Base-by-base conservation (phyloP, 2,888 invertebrate species). In the Neria commutata region DNA sequence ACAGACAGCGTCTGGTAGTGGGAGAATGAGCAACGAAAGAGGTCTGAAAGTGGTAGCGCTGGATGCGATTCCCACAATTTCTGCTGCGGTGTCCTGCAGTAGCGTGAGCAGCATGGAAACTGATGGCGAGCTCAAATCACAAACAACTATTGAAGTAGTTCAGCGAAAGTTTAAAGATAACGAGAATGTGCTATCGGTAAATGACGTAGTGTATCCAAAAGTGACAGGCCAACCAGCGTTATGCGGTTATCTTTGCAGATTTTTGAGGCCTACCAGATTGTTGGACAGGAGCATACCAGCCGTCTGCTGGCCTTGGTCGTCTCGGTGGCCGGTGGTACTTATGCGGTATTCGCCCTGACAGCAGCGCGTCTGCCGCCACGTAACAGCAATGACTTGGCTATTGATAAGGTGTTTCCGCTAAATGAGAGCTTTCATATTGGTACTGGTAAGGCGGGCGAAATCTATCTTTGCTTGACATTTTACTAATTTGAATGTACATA, bases 341-440 rank as follows among this genome's bases (percentile, higher is more conserved):
- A 75, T 58, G 82, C 80, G 3, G 67, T 82, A 29, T 74, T 82
- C 14, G 75, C 81, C n/a, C 74, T 82, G 53, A 70, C 70, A 16
- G 64, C 75, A 2, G 62, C 72, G 3, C 75, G 79, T 40, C 69
- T 74, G 70, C 89, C 89, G 68, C 89, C 91, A 19, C 87, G 86
- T 76, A 87, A 88, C 56, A 88, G 89, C 74, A 89, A 88, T 53
- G 93, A 94, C 82, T 84, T 94, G 67, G 88, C 89, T 14, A 87
- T 94, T 71, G 92, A 93, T 82, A 88, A 88, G 79, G 89, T 91
- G 53, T 86, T 94, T 72, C 91, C 94, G 24, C 87, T 94, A 57
- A 90, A 93, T 83, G 87, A 87, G 70, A 87, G 87, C 72, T 93
- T 94, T 80, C 88, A 89, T 79, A 91, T 91, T 83, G 87, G 89